These are phyloP conservation scores for Heliconius himera DNA, from an alignment of 1,140 invertebrate species.

Conservation along the genomic window DNA sequence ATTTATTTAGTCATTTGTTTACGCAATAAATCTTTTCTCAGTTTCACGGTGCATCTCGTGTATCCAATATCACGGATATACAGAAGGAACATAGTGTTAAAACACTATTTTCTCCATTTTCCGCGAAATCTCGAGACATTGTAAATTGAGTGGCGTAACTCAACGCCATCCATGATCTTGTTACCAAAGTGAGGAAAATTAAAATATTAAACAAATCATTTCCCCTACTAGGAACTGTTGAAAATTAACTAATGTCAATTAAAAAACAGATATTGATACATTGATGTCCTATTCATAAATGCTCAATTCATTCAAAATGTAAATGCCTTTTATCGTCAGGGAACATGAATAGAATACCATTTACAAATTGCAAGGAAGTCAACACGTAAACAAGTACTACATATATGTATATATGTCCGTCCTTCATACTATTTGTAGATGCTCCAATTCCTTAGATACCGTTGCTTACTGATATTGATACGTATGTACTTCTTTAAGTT, in stretches of 20 bases:
- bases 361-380: neutral
- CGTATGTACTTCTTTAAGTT: neutral
- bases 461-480: neutral
- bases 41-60: too few relatives aligned
- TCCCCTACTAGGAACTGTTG: too few relatives aligned
- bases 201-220: too few relatives aligned
- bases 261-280: neutral
- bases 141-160: too few relatives aligned
- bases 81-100: too few relatives aligned
- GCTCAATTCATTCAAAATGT: neutral
- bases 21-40: too few relatives aligned
- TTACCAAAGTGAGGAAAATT: too few relatives aligned
- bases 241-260: too few relatives aligned
- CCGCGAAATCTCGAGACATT: too few relatives aligned
- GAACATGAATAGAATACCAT: neutral
- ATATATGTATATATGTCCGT: neutral
- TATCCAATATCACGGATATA: too few relatives aligned
- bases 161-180: too few relatives aligned
- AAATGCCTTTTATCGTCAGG: neutral
- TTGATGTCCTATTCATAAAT: neutral
- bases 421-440: neutral
- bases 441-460: neutral
- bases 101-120: too few relatives aligned
- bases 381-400: conserved; percentile 1
- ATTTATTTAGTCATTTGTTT: neutral